Evolutionary conservation across 1,140 invertebrate genomes (phyloP).

Genomic region (Cyphomyrmex costatus): DNA sequence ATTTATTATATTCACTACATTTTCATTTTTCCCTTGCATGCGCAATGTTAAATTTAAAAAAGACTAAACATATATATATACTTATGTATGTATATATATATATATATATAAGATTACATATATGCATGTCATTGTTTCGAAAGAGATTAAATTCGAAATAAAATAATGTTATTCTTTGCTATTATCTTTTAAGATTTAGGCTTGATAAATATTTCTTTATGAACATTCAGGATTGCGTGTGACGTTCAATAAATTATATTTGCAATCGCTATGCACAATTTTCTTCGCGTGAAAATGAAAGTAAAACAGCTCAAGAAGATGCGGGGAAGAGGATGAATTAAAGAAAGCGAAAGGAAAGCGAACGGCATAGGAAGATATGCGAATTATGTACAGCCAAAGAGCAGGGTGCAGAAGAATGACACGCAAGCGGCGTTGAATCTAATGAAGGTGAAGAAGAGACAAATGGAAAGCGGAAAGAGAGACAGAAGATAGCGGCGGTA

Average conservation of each 20-base stretch:
- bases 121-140: too few relatives aligned
- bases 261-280: conserved; percentile 2
- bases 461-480: conserved; percentile 54
- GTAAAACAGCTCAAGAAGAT: conserved; percentile 7
- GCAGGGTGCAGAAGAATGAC: conserved; percentile 41
- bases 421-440: conserved; percentile 41
- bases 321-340: conserved; percentile 36
- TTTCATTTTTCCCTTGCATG: background rate
- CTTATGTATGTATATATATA: background rate
- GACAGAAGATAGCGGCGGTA: conserved; percentile 17
- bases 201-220: background rate
- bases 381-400: conserved; percentile 47
- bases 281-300: conserved; percentile 26
- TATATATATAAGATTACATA: too few relatives aligned
- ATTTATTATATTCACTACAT: background rate
- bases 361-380: background rate
- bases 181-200: conserved; percentile 21
- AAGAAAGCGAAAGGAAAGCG: conserved; percentile 41
- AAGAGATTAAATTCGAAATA: background rate
- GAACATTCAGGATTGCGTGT: conserved; percentile 30
- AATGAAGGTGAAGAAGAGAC: conserved; percentile 57
- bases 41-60: background rate
- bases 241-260: conserved; percentile 29
- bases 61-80: background rate
- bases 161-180: background rate